Evolutionary conservation across 64 coral and sea anemone genomes (phyloP).

Genomic region (Actinia equina): DNA sequence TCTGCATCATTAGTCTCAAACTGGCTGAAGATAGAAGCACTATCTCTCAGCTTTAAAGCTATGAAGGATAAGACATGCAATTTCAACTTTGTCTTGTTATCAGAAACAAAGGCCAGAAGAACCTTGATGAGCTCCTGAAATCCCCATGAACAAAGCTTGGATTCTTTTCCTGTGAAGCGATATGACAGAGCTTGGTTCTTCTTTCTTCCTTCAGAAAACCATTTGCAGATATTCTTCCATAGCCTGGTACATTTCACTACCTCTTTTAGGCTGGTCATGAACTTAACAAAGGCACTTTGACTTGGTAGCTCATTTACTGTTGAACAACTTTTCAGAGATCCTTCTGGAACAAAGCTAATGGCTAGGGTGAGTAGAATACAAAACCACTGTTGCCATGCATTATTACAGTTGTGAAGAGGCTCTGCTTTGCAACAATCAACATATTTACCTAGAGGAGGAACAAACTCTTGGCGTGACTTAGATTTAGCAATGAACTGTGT

Average conservation of each 20-base stretch:
- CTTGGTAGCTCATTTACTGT: too few relatives aligned
- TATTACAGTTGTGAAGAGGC: conserved; percentile 47
- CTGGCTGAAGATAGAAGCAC: not conserved
- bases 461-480: conserved; percentile 62
- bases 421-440: conserved; percentile 35
- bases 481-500: conserved; percentile 50
- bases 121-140: not conserved
- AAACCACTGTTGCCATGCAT: conserved; percentile 75
- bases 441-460: conserved; percentile 62
- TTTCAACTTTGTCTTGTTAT: not conserved
- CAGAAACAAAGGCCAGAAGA: not conserved
- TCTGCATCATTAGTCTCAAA: not conserved
- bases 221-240: not conserved
- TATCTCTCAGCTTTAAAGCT: not conserved
- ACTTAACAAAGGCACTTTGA: too few relatives aligned
- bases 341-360: not conserved
- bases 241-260: not conserved
- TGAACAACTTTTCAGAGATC: too few relatives aligned
- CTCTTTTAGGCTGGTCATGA: too few relatives aligned
- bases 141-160: not conserved
- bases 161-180: not conserved
- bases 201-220: not conserved
- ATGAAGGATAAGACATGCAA: not conserved
- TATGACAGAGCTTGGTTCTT: not conserved
- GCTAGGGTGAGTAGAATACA: conserved; percentile 16